Evolutionary conservation across 30 jellyfish, hydroid and myxozoan species (phyloP).

Genomic region (Hydra vulgaris): DNA sequence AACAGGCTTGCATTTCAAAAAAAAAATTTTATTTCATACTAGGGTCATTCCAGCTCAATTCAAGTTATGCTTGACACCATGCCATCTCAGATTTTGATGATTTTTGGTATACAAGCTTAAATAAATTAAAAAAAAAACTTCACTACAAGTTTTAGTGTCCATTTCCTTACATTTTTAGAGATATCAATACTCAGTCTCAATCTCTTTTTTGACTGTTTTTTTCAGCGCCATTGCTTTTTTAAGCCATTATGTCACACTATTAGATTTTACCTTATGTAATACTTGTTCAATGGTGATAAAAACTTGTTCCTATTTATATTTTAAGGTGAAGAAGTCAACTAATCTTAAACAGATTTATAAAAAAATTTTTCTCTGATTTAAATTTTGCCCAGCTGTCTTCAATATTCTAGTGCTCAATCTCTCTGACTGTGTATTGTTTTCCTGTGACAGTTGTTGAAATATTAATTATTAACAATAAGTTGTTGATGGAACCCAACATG

Average conservation of each 20-base stretch:
- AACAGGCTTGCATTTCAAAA: not conserved
- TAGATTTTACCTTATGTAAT: no score
- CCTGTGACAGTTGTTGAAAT: not conserved
- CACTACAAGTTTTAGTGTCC: not conserved
- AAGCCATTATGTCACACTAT: not conserved
- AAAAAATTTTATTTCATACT: not conserved
- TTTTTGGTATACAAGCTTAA: not conserved
- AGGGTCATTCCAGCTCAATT: not conserved
- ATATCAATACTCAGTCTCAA: no score
- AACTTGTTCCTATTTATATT: not conserved
- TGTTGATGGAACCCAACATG: not conserved
- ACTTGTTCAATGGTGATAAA: not conserved
- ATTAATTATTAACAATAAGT: not conserved
- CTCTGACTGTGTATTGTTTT: not conserved
- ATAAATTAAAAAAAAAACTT: no score
- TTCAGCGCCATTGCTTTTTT: not conserved
- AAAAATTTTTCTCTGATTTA: not conserved
- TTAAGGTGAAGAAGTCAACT: not conserved
- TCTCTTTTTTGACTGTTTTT: not conserved
- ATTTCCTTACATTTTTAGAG: not conserved
- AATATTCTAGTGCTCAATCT: not conserved
- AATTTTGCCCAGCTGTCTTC: not conserved
- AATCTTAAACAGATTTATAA: not conserved
- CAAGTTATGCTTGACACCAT: not conserved
- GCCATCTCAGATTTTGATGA: not conserved